Evolutionary conservation across 2,113 vertebrate genomes (phyloP).

Genomic region (Cyanocitta stelleri): DNA sequence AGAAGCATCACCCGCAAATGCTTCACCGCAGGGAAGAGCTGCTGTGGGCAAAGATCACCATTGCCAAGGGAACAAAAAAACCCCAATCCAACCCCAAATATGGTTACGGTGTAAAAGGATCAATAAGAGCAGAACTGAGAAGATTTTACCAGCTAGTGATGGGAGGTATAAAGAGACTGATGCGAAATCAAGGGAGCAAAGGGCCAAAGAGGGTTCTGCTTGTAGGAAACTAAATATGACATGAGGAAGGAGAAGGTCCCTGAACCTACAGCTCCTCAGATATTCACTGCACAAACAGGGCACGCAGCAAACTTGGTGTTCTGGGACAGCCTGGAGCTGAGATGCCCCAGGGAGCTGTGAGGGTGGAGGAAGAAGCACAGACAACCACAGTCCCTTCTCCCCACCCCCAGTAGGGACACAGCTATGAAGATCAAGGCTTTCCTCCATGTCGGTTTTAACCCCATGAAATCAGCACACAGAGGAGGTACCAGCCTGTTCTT

Average conservation of each 20-base stretch:
- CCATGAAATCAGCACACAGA: neutral
- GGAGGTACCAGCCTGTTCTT: neutral
- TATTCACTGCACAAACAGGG: neutral
- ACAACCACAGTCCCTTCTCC: neutral
- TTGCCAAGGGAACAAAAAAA: neutral
- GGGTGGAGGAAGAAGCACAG: neutral
- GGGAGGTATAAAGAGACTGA: neutral
- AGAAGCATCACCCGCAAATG: neutral
- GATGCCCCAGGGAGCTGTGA: neutral
- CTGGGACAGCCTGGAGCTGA: neutral
- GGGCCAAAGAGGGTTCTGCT: neutral
- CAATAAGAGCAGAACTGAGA: neutral
- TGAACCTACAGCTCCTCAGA: neutral
- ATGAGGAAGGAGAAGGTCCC: rapidly evolving
- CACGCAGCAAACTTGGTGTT: neutral
- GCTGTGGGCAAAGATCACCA: neutral
- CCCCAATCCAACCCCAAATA: neutral
- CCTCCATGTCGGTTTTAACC: neutral
- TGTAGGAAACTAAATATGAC: rapidly evolving
- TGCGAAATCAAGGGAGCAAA: neutral
- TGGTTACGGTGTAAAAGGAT: neutral
- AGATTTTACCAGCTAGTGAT: neutral
- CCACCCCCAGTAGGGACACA: neutral
- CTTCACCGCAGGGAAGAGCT: neutral
- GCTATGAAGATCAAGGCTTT: neutral